Percentiles rank a stretch among this genome's conserved stretches.
Conservation (phyloP, 2,113 vertebrate species). For the Amphiprion percula region DNA sequence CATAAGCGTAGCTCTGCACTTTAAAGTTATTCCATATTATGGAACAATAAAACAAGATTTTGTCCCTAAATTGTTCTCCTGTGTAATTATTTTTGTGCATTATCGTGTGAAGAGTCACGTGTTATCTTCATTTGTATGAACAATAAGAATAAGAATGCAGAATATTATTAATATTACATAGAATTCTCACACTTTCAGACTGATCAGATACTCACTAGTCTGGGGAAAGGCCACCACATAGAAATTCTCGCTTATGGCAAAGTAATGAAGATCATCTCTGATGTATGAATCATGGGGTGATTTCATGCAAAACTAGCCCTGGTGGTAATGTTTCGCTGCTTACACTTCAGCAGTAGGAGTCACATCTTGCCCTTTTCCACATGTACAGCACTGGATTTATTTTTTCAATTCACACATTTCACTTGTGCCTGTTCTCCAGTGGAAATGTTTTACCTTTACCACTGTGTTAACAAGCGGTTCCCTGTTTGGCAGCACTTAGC, state of each 20-base stretch:
- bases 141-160: not conserved
- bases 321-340: constrained; percentile 10
- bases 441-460: not conserved
- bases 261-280: constrained; percentile 16
- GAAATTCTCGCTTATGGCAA: not conserved
- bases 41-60: too few relatives aligned
- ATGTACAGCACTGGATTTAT: not conserved
- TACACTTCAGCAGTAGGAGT: constrained; percentile 7
- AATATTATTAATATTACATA: not conserved
- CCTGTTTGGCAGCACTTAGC: constrained; percentile 37
- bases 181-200: not conserved
- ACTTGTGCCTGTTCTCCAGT: not conserved
- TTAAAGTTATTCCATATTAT: too few relatives aligned
- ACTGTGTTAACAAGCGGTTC: not conserved
- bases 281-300: constrained; percentile 44
- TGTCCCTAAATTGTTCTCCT: too few relatives aligned
- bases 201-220: not conserved
- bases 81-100: too few relatives aligned
- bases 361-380: constrained; percentile 33
- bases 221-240: not conserved
- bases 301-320: constrained; percentile 14
- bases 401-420: constrained; percentile 6
- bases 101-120: not conserved
- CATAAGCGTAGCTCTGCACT: too few relatives aligned
- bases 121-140: not conserved